Evolutionary conservation across 2,113 vertebrate genomes (phyloP).

Genomic region (Hippopotamus amphibius): DNA sequence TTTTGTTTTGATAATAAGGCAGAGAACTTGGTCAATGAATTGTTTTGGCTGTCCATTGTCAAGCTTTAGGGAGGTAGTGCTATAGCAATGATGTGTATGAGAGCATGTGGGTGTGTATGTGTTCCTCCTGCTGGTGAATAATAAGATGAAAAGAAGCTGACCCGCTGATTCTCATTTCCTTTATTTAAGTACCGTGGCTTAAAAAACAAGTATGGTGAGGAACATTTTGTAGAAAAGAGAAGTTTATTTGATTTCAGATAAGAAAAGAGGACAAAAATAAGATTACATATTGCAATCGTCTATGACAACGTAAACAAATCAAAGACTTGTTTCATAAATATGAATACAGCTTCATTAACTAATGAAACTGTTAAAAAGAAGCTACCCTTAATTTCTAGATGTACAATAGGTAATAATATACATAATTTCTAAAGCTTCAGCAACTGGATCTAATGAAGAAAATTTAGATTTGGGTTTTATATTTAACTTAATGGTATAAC

Average conservation of each 20-base stretch:
- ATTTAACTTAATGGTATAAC: not conserved
- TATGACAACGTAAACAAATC: conserved; percentile 39
- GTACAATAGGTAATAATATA: not conserved
- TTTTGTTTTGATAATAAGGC: not conserved
- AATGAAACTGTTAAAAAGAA: conserved; percentile 17
- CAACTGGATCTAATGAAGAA: not conserved
- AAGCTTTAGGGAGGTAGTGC: not conserved
- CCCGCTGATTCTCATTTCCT: not conserved
- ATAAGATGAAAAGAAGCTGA: not conserved
- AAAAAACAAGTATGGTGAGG: not conserved
- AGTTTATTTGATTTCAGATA: not conserved
- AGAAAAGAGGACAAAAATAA: conserved; percentile 35
- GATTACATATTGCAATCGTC: not conserved
- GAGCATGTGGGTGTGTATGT: accelerated
- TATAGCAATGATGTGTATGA: not conserved
- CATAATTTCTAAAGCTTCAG: not conserved
- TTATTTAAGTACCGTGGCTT: conserved; percentile 14
- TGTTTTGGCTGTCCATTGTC: not conserved
- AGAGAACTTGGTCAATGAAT: not conserved
- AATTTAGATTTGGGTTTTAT: not conserved
- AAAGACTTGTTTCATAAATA: not conserved
- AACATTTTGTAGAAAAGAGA: not conserved
- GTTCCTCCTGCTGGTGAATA: not conserved
- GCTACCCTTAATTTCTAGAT: not conserved
- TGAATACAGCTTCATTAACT: conserved; percentile 20